These are phyloP conservation scores for Archegozetes longisetosus DNA, from an alignment of 1,140 invertebrate genomes.

Conservation along the genomic window DNA sequence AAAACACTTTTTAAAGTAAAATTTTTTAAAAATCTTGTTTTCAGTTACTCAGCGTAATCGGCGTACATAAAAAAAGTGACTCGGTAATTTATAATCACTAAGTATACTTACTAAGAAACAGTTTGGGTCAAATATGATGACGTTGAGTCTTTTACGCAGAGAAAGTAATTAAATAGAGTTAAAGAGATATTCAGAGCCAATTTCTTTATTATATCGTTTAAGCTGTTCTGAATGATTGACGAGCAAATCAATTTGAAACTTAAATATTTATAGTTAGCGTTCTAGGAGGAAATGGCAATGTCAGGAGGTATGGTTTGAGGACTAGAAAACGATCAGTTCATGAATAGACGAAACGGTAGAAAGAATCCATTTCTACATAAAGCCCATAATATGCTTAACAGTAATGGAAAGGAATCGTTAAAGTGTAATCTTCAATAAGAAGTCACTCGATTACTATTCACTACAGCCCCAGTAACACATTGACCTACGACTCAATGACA, in stretches of 20 bases:
- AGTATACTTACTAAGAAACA: constrained; percentile 43
- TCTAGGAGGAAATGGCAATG: constrained; percentile 22
- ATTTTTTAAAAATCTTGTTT: too few species aligned
- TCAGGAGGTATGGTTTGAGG: constrained; percentile 35
- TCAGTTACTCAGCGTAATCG: too few species aligned
- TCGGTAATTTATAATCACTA: too few species aligned
- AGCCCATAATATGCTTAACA: constrained; percentile 7
- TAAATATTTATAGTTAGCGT: constrained; percentile 19
- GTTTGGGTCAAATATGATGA: constrained; percentile 76
- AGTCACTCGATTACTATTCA: too few species aligned
- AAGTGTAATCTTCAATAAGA: neutral
- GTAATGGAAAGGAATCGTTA: constrained; percentile 1
- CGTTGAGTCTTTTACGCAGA: constrained; percentile 44
- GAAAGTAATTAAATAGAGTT: too few species aligned
- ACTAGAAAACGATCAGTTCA: constrained; percentile 28
- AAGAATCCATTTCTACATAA: constrained; percentile 17
- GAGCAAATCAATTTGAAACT: neutral
- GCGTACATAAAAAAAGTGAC: too few species aligned
- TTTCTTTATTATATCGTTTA: too few species aligned
- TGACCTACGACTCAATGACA: neutral
- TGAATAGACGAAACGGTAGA: constrained; percentile 18
- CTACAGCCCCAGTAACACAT: neutral
- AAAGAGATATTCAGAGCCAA: too few species aligned
- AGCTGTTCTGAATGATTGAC: too few species aligned
- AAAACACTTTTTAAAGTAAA: too few species aligned